A percentile compares a stretch with the other conserved stretches of the same genome.
Evolutionary conservation across 2,797 vertebrate species (phyloP).

Genomic region (Cuculus canorus): DNA sequence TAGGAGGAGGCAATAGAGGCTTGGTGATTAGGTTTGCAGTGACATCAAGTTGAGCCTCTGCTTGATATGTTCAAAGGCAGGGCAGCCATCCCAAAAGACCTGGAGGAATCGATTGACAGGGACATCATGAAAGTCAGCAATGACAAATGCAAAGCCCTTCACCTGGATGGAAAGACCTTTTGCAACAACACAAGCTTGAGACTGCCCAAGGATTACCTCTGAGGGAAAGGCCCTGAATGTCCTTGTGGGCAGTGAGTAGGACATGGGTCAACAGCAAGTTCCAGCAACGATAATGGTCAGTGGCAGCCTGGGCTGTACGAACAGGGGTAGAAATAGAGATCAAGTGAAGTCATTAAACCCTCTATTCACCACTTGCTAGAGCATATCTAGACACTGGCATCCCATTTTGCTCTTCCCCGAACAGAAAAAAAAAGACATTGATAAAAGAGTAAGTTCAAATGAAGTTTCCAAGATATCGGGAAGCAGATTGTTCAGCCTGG

Average conservation of each 20-base stretch:
- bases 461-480: not conserved
- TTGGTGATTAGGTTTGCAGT: not conserved
- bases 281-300: fast-evolving
- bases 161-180: not conserved
- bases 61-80: not conserved
- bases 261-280: not conserved
- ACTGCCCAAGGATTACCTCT: not conserved
- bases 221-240: not conserved
- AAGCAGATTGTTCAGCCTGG: not conserved
- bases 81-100: not conserved
- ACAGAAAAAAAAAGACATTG: not conserved
- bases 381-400: no score
- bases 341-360: not conserved
- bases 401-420: not conserved
- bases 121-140: not conserved
- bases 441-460: not conserved
- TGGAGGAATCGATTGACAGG: not conserved
- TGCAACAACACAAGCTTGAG: not conserved
- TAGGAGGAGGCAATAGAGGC: not conserved
- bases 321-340: not conserved
- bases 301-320: not conserved
- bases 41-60: not conserved
- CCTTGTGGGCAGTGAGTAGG: not conserved
- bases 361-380: not conserved
- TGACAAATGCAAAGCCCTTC: not conserved